Conservation (phyloP, 2,113 vertebrate species). For the Sinosuthora webbiana region DNA sequence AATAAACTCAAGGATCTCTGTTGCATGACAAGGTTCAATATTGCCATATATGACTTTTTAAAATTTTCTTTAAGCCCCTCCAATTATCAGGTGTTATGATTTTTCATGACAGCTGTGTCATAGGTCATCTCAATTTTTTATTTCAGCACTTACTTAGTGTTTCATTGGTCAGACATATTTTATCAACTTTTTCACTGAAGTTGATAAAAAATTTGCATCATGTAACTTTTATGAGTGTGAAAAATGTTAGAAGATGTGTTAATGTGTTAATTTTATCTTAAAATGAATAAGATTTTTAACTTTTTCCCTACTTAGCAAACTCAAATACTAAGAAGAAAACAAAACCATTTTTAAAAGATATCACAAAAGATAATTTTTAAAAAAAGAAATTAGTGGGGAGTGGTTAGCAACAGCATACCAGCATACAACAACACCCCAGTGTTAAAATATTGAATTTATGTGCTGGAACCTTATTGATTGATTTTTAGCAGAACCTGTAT, state of each 20-base stretch:
- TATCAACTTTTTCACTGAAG: not conserved
- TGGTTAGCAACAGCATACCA: not conserved
- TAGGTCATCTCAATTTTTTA: not conserved
- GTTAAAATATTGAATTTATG: not conserved
- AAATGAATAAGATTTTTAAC: not conserved
- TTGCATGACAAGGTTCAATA: not conserved
- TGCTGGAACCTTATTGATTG: not conserved
- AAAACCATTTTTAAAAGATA: not conserved
- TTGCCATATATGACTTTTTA: not conserved
- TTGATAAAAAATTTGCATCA: not conserved
- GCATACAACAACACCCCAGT: not conserved
- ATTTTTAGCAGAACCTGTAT: not conserved
- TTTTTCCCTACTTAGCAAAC: not conserved
- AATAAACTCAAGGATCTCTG: not conserved
- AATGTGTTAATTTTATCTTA: not conserved
- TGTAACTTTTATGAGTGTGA: not conserved
- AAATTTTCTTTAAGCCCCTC: not conserved
- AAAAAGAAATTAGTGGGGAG: not conserved
- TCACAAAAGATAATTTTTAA: fast-evolving
- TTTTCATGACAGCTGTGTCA: not conserved
- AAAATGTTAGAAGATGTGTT: not conserved
- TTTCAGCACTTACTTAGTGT: not conserved
- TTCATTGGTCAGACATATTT: not conserved
- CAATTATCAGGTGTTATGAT: not conserved
- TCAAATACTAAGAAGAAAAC: not conserved